These are phyloP conservation scores for Anarrhichthys ocellatus DNA, from an alignment of 2,113 vertebrate genomes.

Conservation along the genomic window DNA sequence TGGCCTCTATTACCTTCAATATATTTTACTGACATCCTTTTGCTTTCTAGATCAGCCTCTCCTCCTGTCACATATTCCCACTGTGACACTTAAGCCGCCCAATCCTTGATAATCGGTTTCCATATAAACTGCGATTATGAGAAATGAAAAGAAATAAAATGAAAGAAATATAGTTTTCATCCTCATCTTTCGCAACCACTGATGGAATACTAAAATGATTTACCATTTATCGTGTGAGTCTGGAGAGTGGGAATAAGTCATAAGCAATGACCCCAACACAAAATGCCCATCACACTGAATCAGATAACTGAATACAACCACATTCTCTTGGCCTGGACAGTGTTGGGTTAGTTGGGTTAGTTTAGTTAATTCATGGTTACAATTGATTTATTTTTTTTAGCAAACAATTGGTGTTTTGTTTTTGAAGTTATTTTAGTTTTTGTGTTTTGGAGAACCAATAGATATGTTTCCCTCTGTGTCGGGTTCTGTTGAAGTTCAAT, in stretches of 20 bases:
- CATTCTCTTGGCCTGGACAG: not conserved
- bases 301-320: not conserved
- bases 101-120: constrained; percentile 11
- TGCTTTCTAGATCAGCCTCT: constrained; percentile 24
- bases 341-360: not conserved
- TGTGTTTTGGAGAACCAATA: not conserved
- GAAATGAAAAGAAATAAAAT: constrained; percentile 10
- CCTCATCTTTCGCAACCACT: not conserved
- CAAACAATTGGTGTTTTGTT: too few relatives aligned
- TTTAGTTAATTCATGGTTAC: not conserved
- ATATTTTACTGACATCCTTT: constrained; percentile 23
- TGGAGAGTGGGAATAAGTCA: not conserved
- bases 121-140: constrained; percentile 7
- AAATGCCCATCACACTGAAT: not conserved
- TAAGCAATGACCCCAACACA: not conserved
- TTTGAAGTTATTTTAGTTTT: not conserved
- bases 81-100: constrained; percentile 12
- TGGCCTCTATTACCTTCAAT: constrained; percentile 33
- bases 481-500: not conserved
- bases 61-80: constrained; percentile 8
- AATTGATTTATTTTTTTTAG: not conserved
- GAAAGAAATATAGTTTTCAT: constrained; percentile 15
- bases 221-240: not conserved
- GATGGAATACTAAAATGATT: constrained; percentile 8
- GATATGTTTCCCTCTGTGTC: not conserved